phyloP scores from a whole-genome alignment of 2,113 vertebrate species.

The Cinclus mexicanus region DNA sequence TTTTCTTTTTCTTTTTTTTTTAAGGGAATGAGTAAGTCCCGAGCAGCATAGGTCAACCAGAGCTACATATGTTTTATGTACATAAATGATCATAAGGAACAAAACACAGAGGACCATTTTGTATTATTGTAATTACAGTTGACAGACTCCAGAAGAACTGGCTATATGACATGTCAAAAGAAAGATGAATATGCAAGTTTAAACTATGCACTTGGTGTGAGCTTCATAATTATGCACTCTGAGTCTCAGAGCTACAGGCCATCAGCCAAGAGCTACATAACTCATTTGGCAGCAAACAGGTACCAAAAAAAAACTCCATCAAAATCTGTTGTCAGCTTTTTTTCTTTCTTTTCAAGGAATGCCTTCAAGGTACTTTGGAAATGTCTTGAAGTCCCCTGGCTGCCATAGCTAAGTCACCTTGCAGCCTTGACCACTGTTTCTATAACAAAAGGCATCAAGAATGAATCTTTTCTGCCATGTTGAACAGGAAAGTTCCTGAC shows the following conservation, averaged over 20 bases:
- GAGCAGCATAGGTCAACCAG: background rate
- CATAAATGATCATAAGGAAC: background rate
- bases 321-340: background rate
- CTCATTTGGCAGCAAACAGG: background rate
- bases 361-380: background rate
- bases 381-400: background rate
- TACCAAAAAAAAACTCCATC: background rate
- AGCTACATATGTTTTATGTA: background rate
- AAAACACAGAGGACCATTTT: background rate
- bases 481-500: background rate
- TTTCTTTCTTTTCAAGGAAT: background rate
- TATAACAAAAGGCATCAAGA: background rate
- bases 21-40: background rate
- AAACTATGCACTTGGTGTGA: background rate
- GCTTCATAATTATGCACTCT: background rate
- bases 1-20: background rate
- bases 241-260: background rate
- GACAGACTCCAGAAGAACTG: background rate
- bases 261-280: constrained; percentile 9
- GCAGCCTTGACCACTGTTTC: background rate
- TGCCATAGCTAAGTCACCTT: background rate
- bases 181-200: background rate
- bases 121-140: background rate
- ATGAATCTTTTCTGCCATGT: background rate
- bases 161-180: background rate